Base-by-base conservation (phyloP, 2,888 invertebrate genomes). In the Drosophila putrida region DNA sequence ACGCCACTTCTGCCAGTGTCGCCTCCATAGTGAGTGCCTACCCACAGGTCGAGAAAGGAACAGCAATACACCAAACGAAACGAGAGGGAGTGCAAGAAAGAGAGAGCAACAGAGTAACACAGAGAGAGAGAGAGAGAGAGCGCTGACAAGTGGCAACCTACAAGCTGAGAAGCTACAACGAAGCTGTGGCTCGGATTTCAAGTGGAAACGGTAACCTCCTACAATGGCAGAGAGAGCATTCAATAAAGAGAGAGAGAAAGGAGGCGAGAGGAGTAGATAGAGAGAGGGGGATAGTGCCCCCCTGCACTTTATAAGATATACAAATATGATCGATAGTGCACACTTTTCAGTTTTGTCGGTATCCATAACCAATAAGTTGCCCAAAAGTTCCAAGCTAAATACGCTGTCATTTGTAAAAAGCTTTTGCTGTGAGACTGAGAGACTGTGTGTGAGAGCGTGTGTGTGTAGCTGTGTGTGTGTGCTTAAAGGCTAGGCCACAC, bases 201-300 rank as follows among this genome's bases (percentile, higher is more conserved):
- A 87, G 78, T 88, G 89, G 83, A 90, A 90, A 90, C 90, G 78
- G 90, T 90, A 82, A 88, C 89, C 85, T 89, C 90, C 90, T 89
- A 87, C 90, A 71, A 55, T 9, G 13, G 28, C 6, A 25, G 27
- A 44, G 36, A 60, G 65, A 46, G 65, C 15, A 11, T 0, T 10
- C 13, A 33, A 49, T 20, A 20, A 20, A 4, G 6, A 70, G 54
- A 62, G 54, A 62, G 59, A 60, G 49, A 67, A 57, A 20, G 20
- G n/a, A 36, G 27, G 44, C 39, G 46, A 13, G 28, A 9, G 28
- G 33, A 46, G 27, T 33, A 54, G 49, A n/a, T 47, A 41, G 53
- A 64, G 58, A 2, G 43, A 47, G 51, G 28, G 6, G 43, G 2
- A n/a, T 8, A 43, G 4, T 50, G 10, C 54, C 6, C 8, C n/a